Evolutionary conservation across 2,797 vertebrate species (phyloP), one percentile per base, ranked within the genome.

Genomic region (Syngnathus acus): DNA sequence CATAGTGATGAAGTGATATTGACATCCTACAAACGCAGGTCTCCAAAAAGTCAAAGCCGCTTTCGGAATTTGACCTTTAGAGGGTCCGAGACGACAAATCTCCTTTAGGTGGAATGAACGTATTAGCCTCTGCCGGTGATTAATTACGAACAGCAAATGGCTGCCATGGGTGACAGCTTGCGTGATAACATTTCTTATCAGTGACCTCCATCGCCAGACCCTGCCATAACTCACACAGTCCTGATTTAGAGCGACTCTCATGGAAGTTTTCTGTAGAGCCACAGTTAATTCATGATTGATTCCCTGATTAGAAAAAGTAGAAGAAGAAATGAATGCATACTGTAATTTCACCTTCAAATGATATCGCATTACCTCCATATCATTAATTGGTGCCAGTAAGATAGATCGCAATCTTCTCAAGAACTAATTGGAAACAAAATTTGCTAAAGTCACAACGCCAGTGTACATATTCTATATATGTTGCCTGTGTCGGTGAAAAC

Each of bases 61-160:
- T 61, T 66, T 66, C 59, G 65, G 66, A 72, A 64, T 66, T 66
- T 84, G 81, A 86, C 85, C 85, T 89, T 84, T 83, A 7, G 23
- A 62, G 79, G 77, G 77, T 76, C 79, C 74, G 60, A 57, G 55
- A 26, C 48, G 23, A 66, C 78, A 64, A 78, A 68, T 75, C 65
- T 63, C 53, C 65, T 68, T 48, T 61, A 61, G 65, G 81, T 82
- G 48, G 70, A 81, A 81, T 59, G 66, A 80, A 85, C 73, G 72
- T 57, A 78, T 83, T 72, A 82, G 66, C 62, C 43, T 62, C 59
- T 37, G 65, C 32, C 68, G 71, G 77, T 83, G 83, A 88, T 88
- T 88, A 86, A 88, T 89, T 86, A 84, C 83, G n/a, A 71, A 78
- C 72, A 74, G 82, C 74, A 73, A 82, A 75, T 65, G 68, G 76